Evolutionary conservation across 2,797 vertebrate species (phyloP).

Genomic region (Bothrops alternatus): DNA sequence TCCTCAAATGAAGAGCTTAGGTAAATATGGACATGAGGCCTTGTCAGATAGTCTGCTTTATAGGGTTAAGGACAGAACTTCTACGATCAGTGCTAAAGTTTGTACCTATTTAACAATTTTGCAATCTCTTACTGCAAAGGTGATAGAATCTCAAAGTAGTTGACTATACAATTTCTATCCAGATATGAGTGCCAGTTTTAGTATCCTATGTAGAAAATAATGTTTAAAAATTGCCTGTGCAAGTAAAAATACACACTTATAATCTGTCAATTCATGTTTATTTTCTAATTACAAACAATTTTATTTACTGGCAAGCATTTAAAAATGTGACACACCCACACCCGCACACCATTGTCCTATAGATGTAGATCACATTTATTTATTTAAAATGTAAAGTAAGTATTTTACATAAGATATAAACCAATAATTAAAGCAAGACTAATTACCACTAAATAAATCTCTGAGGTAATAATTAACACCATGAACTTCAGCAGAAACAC

Average conservation of each 20-base stretch:
- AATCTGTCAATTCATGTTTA: neutral
- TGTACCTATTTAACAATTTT: neutral
- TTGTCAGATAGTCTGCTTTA: neutral
- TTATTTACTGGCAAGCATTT: neutral
- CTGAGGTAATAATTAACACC: conserved; percentile 1
- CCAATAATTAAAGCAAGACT: conserved; percentile 25
- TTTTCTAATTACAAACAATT: neutral
- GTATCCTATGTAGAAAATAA: neutral
- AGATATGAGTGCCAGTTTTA: neutral
- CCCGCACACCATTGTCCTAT: neutral
- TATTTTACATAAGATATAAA: conserved; percentile 31
- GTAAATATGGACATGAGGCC: neutral
- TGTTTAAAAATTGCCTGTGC: neutral
- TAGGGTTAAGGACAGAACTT: neutral
- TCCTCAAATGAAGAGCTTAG: neutral
- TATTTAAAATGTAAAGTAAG: conserved; percentile 24
- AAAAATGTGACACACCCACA: neutral
- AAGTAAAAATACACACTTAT: neutral
- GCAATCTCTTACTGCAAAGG: neutral
- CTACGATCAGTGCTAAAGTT: neutral
- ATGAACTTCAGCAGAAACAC: neutral
- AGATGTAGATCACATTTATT: neutral
- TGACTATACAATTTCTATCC: neutral
- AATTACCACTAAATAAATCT: conserved; percentile 23
- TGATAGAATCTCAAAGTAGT: neutral